Evolutionary conservation across 2,797 vertebrate species (phyloP).

Genomic region (Pogoniulus pusillus): DNA sequence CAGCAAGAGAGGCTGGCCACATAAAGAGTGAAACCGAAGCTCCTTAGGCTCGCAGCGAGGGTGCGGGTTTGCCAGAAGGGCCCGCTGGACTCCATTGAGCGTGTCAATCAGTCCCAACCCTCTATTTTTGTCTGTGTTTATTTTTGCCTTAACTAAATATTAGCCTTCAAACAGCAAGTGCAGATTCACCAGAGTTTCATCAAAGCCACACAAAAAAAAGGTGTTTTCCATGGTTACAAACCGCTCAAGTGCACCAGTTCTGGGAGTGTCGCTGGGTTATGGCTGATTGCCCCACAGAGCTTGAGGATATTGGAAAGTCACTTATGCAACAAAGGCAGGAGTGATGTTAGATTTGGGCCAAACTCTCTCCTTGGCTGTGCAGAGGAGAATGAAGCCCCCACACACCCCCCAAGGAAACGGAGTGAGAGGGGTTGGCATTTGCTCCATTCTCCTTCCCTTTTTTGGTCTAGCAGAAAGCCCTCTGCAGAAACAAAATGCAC

Average conservation of each 20-base stretch:
- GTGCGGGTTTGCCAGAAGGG: not conserved
- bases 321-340: constrained; percentile 55
- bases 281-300: constrained; percentile 32
- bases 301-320: constrained; percentile 50
- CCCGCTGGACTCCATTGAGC: constrained; percentile 1
- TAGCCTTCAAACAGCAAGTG: constrained; percentile 16
- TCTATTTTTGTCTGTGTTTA: not conserved
- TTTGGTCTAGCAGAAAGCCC: constrained; percentile 62
- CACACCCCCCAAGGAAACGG: not conserved
- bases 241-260: constrained; percentile 29
- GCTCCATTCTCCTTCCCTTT: constrained; percentile 54
- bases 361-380: constrained; percentile 1
- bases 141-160: constrained; percentile 59
- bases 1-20: not conserved
- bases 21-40: not conserved
- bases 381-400: not conserved
- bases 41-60: not conserved
- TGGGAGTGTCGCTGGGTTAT: constrained; percentile 32
- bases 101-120: constrained; percentile 18
- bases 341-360: constrained; percentile 51
- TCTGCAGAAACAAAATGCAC: constrained; percentile 46
- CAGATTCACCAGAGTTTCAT: constrained; percentile 50
- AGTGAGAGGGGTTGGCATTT: constrained; percentile 54
- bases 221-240: constrained; percentile 56
- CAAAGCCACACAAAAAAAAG: not conserved